Base-by-base conservation (phyloP, 2,888 invertebrate species). In the Macaria liturata region DNA sequence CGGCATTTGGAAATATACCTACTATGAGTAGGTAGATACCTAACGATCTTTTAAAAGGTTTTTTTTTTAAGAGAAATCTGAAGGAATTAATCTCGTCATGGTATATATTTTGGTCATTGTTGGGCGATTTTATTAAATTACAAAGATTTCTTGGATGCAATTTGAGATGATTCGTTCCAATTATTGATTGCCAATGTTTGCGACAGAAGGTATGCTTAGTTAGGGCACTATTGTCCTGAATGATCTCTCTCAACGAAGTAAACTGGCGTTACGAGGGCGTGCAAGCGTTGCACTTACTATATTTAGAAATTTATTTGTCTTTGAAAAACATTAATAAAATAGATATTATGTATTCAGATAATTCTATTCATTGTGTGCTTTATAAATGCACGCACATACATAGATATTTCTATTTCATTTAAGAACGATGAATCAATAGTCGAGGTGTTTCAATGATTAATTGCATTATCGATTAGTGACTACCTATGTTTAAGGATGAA, bases 1-100 rank as follows among this genome's bases (percentile, higher is more conserved):
- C 48, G 37, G 34, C 31, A 54, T 59, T 59, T 48, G 54, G 59
- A 42, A 59, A 59, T 52, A 9, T 34, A 59, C 42, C 42, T 42
- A 20, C 20, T 20, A 20, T 20, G 20, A 20, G 20, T 20, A 42
- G 8, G 8, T 37, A 37, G 34, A 20, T 37, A 37, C 34, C 34
- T 37, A 37, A 6, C 4, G 34, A 6, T 37, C 3, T 37, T 37
- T 37, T 37, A 37, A 37, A 4, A 1, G 6, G 40, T 40, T 40
- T 42, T 42, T 42, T 8, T 49, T 20, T 57, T 59, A 48, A 30
- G 44, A 51, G 54, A 59, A 59, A 54, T 54, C 54, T 54, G 4
- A 32, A 37, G 46, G 20, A 43, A 49, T 37, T 31, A 51, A 51
- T 51, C 37, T 30, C 3, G 4, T 51, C 20, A 51, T 39, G 51